These are phyloP conservation scores for Leucosticte australis DNA, from an alignment of 2,113 vertebrate genomes.

Conservation along the genomic window DNA sequence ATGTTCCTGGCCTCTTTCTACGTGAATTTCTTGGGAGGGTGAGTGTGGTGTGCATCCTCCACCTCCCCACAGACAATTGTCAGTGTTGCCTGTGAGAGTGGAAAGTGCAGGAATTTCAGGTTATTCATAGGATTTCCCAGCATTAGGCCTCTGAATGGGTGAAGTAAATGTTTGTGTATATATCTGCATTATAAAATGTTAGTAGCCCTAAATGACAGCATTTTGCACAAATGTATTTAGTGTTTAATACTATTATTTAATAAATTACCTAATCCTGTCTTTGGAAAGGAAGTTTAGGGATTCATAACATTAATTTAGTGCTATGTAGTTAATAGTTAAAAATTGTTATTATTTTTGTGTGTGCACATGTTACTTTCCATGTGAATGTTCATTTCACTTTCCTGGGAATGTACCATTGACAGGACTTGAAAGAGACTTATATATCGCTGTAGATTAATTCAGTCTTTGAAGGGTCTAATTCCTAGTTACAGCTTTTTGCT, in stretches of 20 bases:
- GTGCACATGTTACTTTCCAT: not conserved
- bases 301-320: not conserved
- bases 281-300: not conserved
- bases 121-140: not conserved
- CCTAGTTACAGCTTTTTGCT: conserved; percentile 27
- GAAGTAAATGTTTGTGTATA: not conserved
- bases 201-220: not conserved
- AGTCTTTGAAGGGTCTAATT: conserved; percentile 41
- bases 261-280: not conserved
- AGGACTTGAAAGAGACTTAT: conserved; percentile 29
- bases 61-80: fast-evolving
- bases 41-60: fast-evolving
- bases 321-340: not conserved
- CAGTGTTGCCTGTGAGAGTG: not conserved
- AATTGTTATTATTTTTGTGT: not conserved
- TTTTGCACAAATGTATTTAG: not conserved
- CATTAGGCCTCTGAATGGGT: not conserved
- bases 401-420: not conserved
- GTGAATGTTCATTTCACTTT: not conserved
- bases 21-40: not conserved
- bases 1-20: not conserved
- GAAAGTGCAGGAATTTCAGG: not conserved
- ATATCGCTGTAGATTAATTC: not conserved
- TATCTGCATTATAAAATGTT: not conserved
- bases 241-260: not conserved